A percentile compares a stretch with the other conserved stretches of the same genome.
Evolutionary conservation across 2,113 vertebrate genomes (phyloP).

Genomic region (Gymnocephalus cernua): DNA sequence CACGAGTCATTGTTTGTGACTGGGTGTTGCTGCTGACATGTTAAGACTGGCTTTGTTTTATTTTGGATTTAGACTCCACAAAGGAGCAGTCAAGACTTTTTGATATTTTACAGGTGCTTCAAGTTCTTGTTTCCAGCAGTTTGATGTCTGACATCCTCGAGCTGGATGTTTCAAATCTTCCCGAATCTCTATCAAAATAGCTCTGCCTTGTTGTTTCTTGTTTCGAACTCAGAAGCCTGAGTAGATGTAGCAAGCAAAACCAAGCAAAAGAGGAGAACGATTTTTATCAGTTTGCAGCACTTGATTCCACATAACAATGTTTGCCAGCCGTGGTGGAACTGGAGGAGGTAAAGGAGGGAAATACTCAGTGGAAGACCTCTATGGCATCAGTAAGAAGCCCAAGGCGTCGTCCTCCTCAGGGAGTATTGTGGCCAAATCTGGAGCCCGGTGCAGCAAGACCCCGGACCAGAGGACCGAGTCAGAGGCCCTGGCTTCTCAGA

Average conservation of each 20-base stretch:
- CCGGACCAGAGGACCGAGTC: conserved; percentile 74
- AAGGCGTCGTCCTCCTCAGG: conserved; percentile 78
- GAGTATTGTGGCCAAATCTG: conserved; percentile 64
- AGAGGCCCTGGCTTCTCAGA: conserved; percentile 81
- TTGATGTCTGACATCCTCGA: conserved; percentile 69
- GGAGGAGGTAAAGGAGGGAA: conserved; percentile 84
- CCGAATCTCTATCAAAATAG: conserved; percentile 71
- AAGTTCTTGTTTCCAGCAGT: conserved; percentile 54
- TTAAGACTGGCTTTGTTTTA: conserved; percentile 67
- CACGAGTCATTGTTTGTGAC: conserved; percentile 62
- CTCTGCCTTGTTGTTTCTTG: conserved; percentile 66
- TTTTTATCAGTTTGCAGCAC: conserved; percentile 51
- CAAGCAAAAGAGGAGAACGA: conserved; percentile 12
- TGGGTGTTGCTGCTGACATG: conserved; percentile 54
- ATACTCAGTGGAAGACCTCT: conserved; percentile 88
- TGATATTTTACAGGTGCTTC: conserved; percentile 62
- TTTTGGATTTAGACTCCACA: conserved; percentile 69
- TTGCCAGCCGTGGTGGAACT: conserved; percentile 78
- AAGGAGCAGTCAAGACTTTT: conserved; percentile 64
- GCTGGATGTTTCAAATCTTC: conserved; percentile 69
- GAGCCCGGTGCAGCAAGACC: conserved; percentile 55
- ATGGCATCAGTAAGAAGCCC: conserved; percentile 86
- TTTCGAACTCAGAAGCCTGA: conserved; percentile 47
- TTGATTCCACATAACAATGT: conserved; percentile 74
- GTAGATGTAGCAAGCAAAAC: conserved; percentile 49